phyloP scores from a whole-genome alignment of 1,140 invertebrate genomes.

The Drosophila nasuta region DNA sequence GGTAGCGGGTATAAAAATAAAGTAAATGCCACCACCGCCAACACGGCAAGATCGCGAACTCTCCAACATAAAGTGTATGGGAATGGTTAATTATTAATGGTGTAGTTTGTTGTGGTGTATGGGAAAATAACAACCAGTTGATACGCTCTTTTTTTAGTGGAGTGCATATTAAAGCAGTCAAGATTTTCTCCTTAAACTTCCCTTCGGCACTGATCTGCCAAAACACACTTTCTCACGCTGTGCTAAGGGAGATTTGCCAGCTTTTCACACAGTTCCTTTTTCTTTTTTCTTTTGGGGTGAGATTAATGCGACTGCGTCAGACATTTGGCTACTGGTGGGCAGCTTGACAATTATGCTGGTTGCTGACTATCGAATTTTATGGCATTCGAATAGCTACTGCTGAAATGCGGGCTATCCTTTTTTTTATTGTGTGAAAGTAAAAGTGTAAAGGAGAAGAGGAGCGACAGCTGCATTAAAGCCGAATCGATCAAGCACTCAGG shows the following conservation, averaged over 20 bases:
- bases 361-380: constrained; percentile 11
- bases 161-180: constrained; percentile 73
- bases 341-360: constrained; percentile 43
- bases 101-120: constrained; percentile 22
- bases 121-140: constrained; percentile 54
- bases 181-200: constrained; percentile 55
- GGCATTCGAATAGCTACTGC: constrained; percentile 12
- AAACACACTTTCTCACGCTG: constrained; percentile 63
- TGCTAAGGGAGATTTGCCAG: constrained; percentile 36
- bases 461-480: constrained; percentile 7
- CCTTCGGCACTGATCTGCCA: constrained; percentile 8
- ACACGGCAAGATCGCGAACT: constrained; percentile 5
- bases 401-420: constrained; percentile 33
- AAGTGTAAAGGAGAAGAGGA: neutral
- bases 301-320: constrained; percentile 51
- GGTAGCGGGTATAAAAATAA: too few relatives aligned
- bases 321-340: constrained; percentile 65
- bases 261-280: constrained; percentile 20
- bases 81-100: constrained; percentile 22
- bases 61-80: neutral
- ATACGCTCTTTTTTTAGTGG: constrained; percentile 37
- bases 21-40: constrained; percentile 52
- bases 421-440: too few relatives aligned
- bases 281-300: constrained; percentile 12
- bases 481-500: constrained; percentile 11